Evolutionary conservation across 2,888 invertebrate genomes (phyloP).

Genomic region (Lypha dubia): DNA sequence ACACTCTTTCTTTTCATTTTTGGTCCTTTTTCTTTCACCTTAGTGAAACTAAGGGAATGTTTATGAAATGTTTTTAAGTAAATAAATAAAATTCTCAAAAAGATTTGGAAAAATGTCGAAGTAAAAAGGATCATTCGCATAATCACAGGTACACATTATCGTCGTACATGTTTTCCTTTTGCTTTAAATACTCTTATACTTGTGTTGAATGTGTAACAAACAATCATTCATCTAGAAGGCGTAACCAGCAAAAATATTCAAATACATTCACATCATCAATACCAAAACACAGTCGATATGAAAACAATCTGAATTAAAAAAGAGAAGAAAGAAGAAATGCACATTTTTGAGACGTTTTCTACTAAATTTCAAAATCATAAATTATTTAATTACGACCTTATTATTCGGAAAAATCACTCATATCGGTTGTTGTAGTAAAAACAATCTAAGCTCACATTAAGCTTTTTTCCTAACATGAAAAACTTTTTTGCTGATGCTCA

Average conservation of each 20-base stretch:
- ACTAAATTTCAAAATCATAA: no score
- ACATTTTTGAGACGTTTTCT: no score
- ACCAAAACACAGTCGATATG: not conserved
- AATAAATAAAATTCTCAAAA: constrained; percentile 32
- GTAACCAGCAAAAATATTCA: constrained; percentile 28
- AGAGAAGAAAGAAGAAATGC: no score
- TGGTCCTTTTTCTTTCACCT: constrained; percentile 8
- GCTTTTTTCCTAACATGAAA: no score
- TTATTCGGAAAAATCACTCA: no score
- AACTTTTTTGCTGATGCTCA: no score
- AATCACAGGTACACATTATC: not conserved
- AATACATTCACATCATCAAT: not conserved
- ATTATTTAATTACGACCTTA: no score
- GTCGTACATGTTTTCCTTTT: not conserved
- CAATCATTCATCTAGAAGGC: constrained; percentile 12
- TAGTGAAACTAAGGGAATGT: constrained; percentile 57
- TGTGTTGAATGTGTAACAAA: constrained; percentile 63
- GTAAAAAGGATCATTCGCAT: constrained; percentile 1
- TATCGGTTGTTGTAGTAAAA: no score
- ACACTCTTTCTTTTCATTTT: constrained; percentile 13
- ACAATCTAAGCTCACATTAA: no score
- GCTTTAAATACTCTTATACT: constrained; percentile 43
- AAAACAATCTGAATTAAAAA: not conserved
- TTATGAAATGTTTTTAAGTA: constrained; percentile 39
- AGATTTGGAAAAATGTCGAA: constrained; percentile 3